Percentiles rank a stretch among this genome's conserved stretches.
Evolutionary conservation across 2,888 invertebrate genomes (phyloP).

Genomic region (Cosmorhoe ocellata): DNA sequence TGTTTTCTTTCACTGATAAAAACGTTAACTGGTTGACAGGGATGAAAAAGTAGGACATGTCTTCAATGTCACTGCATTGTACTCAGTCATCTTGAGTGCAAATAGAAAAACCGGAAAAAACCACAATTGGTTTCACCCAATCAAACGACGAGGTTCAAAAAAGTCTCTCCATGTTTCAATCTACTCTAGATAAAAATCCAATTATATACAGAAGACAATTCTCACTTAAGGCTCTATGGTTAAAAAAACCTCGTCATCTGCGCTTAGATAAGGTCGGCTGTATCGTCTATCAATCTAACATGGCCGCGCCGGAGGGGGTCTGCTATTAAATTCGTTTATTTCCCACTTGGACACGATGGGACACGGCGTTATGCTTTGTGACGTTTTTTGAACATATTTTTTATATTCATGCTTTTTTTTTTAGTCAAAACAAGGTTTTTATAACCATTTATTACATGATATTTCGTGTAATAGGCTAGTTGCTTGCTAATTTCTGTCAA

Average conservation of each 20-base stretch:
- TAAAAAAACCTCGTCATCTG: constrained; percentile 58
- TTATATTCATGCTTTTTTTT: constrained; percentile 9
- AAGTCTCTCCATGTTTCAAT: constrained; percentile 37
- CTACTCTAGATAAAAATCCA: constrained; percentile 65
- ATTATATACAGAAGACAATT: constrained; percentile 70
- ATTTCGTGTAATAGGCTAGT: too few relatives aligned
- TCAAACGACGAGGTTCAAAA: constrained; percentile 12
- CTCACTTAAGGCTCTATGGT: constrained; percentile 63
- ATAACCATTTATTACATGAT: background rate
- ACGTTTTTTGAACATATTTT: constrained; percentile 17
- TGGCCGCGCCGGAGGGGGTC: constrained; percentile 64
- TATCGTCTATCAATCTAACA: constrained; percentile 78
- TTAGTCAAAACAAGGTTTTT: background rate
- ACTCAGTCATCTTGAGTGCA: too few relatives aligned
- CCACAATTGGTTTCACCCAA: constrained; percentile 4
- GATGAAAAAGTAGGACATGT: too few relatives aligned
- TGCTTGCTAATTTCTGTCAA: too few relatives aligned
- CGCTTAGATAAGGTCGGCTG: constrained; percentile 51
- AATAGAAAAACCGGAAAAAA: too few relatives aligned
- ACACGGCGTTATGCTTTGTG: constrained; percentile 34
- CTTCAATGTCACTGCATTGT: too few relatives aligned
- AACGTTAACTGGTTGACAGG: too few relatives aligned
- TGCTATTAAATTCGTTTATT: constrained; percentile 62
- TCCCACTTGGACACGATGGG: constrained; percentile 35
- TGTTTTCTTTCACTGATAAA: too few relatives aligned